phyloP scores from a whole-genome alignment of 2,113 vertebrate genomes.

The Patagioenas fasciata region DNA sequence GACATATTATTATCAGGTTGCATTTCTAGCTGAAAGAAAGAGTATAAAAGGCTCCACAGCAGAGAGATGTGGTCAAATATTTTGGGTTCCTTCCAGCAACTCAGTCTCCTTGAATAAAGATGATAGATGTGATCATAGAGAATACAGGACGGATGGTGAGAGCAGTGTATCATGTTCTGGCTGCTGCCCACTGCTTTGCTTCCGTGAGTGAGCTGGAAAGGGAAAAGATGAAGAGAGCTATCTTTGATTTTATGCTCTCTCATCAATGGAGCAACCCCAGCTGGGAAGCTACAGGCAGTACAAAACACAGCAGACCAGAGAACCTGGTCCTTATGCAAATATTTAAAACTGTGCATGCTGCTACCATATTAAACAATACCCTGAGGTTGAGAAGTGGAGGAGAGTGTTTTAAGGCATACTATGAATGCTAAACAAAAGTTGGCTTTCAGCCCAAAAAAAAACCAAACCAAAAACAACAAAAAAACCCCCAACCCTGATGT shows the following conservation, averaged over 20 bases:
- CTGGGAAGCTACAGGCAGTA: background rate
- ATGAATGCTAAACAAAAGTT: background rate
- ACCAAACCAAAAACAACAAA: background rate
- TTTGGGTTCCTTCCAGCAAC: background rate
- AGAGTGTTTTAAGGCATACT: background rate
- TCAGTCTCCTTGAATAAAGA: slow-evolving; percentile 1
- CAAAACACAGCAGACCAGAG: background rate
- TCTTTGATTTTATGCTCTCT: slow-evolving; percentile 17
- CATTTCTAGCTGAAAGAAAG: background rate
- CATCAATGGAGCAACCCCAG: background rate
- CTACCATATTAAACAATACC: background rate
- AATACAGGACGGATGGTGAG: background rate
- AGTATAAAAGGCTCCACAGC: background rate
- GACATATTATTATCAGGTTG: background rate
- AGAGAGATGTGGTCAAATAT: background rate
- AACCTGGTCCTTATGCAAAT: slow-evolving; percentile 5
- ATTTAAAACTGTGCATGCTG: background rate
- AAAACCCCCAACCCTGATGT: background rate
- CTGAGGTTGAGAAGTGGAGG: background rate
- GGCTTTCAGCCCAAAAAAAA: background rate
- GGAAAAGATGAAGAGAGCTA: background rate
- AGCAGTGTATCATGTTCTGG: background rate
- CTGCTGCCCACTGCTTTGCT: background rate
- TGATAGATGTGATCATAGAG: background rate
- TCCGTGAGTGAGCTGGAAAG: background rate